Evolutionary conservation across 2,888 invertebrate species (phyloP), one percentile per base, ranked within the genome.

Genomic region (Eurytoma californica): DNA sequence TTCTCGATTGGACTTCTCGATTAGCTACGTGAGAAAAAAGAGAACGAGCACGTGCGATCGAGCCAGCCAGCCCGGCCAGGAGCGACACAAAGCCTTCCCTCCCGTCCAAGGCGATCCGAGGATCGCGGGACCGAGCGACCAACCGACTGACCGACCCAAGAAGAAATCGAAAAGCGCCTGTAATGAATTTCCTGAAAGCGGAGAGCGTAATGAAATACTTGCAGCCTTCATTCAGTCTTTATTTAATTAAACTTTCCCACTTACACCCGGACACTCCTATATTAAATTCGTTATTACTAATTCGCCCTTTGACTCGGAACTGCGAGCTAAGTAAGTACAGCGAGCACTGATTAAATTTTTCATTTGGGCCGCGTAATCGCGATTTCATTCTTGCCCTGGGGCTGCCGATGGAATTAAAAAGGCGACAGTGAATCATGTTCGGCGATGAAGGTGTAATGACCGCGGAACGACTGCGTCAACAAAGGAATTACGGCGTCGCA

Each of bases 401-500:
- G 28, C 13, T 1, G 39, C 39, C 39, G 39, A 39, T 39, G 9
- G 39, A 39, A 39, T 4, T 9, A 13, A 65, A 14, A 47, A 24
- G 47, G 47, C 4, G 7, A 67, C 24, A 68, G 24, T 49, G 20
- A 30, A 49, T 66, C 12, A 57, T 39, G 72, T 72, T 18, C 65
- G 77, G 78, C 73, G 77, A 77, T 68, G 79, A 80, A 77, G 76
- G 82, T 78, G 83, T 85, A 85, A 86, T 86, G 85, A 86, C 86
- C 83, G 82, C 80, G 82, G 79, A 84, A 84, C 83, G 82, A 39
- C 39, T 39, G 84, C 80, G 80, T 84, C 84, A 84, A 87, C 86
- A 86, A 87, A 87, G 86, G 83, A 84, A 86, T 87, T 86, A 86
- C 84, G 84, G 84, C 84, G 84, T 87, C 84, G 84, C 80, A 75